These are phyloP conservation scores for Synergus laeviventris DNA, from an alignment of 2,888 invertebrate genomes.

Conservation along the genomic window DNA sequence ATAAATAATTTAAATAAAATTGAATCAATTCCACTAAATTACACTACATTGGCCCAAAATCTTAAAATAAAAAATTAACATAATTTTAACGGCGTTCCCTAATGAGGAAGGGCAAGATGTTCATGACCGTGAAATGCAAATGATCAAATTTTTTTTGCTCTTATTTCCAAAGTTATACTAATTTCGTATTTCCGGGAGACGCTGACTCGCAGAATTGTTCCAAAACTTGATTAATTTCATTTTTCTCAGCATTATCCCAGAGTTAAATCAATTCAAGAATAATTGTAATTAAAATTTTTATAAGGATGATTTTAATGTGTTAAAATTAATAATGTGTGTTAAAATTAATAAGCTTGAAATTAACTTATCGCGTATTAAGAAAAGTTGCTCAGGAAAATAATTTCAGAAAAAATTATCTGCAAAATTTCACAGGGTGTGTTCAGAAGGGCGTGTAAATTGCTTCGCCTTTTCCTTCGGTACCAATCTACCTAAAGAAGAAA, in stretches of 20 bases:
- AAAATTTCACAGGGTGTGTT: conserved; percentile 44
- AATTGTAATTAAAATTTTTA: too few relatives aligned
- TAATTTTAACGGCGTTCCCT: neutral
- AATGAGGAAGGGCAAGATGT: neutral
- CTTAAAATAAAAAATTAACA: too few relatives aligned
- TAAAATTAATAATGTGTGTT: too few relatives aligned
- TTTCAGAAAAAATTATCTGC: neutral
- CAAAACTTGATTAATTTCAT: conserved; percentile 8
- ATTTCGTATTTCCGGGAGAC: conserved; percentile 3
- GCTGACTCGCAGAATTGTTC: neutral
- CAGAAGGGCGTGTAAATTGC: conserved; percentile 46
- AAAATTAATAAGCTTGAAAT: too few relatives aligned
- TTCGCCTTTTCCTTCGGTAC: conserved; percentile 42
- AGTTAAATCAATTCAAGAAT: too few relatives aligned
- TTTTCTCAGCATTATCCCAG: neutral
- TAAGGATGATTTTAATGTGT: too few relatives aligned
- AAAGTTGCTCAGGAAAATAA: too few relatives aligned
- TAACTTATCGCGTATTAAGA: too few relatives aligned
- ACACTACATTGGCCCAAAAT: too few relatives aligned
- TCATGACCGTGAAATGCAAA: conserved; percentile 18
- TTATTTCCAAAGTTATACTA: neutral
- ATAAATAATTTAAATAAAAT: too few relatives aligned
- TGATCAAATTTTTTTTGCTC: conserved; percentile 6
- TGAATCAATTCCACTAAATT: too few relatives aligned
- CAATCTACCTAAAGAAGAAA: conserved; percentile 3